Base-by-base conservation (phyloP, 2,888 invertebrate species). In the Luperina testacea region DNA sequence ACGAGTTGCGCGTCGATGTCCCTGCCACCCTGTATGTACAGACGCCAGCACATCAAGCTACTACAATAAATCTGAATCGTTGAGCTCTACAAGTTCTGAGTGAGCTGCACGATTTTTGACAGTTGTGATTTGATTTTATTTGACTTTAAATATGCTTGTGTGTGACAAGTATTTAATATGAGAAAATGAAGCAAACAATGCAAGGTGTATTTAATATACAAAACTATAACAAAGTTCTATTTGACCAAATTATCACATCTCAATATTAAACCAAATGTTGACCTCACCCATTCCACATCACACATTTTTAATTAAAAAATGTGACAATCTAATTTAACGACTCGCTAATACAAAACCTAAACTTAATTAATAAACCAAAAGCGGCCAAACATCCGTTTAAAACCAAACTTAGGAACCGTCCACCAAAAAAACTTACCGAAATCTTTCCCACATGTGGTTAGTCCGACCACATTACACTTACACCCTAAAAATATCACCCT, bases 341-440 rank as follows among this genome's bases (percentile, higher is more conserved):
- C 82, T 88, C 90, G 90, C 92, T 95, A 95, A 95, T 93, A 91
- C 90, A 90, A 93, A 94, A 94, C 91, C 91, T 93, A 91, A 93
- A 94, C 91, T 94, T 95, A 95, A 96, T 96, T 95, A 96, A 94
- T 94, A 93, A 88, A 91, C 92, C 89, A 89, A 93, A 93, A 91
- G 92, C 92, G 92, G 89, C 94, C 95, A 96, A 96, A 96, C 95
- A 96, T 96, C 95, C 96, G 95, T 90, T 92, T 90, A 87, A 91
- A 91, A 90, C 92, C 90, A 94, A 94, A 94, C 92, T 92, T 91
- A 92, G 92, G 91, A 91, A 91, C 91, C 88, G 88, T 89, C 90
- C 88, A 92, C 92, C 91, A 93, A 94, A 95, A 96, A 96, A 94
- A 86, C 71, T 89, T 89, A 91, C 92, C 90, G 91, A 92, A 94